Base-by-base conservation (phyloP, 1,140 invertebrate species). In the Acromyrmex heyeri region DNA sequence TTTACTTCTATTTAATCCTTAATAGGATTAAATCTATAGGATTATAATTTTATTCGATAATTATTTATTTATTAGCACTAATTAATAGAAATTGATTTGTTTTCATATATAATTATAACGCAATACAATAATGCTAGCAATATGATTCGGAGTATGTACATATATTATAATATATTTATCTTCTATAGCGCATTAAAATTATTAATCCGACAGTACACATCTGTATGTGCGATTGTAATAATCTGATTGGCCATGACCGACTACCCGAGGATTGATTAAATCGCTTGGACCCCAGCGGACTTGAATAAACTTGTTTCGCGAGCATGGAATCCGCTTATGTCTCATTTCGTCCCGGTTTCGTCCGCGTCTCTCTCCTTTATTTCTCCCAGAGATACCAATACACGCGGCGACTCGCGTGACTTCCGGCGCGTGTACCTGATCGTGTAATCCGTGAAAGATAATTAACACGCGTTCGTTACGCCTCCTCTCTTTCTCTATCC, bases 401-500 rank as follows among this genome's bases (percentile, higher is more conserved):
- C 67, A 53, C 55, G n/a, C 38, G 72, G 53, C 24, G 61, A 38
- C 61, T 87, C 59, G 88, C 83, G 69, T 85, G 89, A 86, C 85
- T 90, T 90, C 82, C 89, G 87, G 78, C 81, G 82, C 88, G 76
- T 88, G 76, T 82, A 86, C 62, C 18, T 77, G 81, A 86, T 91
- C 85, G 82, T 73, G 89, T 85, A 85, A 91, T 87, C 89, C 86
- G 65, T 57, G 75, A 76, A 77, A 79, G 89, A 89, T 89, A 87
- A 91, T 91, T 89, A 89, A 89, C 88, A 69, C 82, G 64, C 21
- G 44, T 34, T 55, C 69, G 61, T 48, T 73, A 69, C 65, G 55
- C 65, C 62, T 87, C 65, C 48, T 59, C 55, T 44, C 48, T 62
- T 18, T 69, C 44, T 61, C 30, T 79, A 48, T 77, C 55, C 12